A percentile compares a stretch with the other conserved stretches of the same genome.
phyloP scores from a whole-genome alignment of 2,888 invertebrate species.

The Selenia dentaria region DNA sequence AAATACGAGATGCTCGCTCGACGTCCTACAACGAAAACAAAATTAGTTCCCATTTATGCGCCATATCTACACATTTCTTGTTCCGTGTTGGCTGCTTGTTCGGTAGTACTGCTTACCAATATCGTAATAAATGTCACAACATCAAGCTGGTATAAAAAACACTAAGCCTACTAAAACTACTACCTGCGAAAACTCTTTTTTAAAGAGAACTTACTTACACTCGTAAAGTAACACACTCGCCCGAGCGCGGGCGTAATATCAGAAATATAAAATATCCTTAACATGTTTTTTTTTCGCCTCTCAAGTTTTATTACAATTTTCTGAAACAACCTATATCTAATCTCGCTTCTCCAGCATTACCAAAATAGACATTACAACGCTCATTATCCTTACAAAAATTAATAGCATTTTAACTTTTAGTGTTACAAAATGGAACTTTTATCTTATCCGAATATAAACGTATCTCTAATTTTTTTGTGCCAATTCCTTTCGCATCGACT shows the following conservation, averaged over 20 bases:
- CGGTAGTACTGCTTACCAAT: slow-evolving; percentile 67
- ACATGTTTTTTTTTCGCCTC: slow-evolving; percentile 70
- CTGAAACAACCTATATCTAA: slow-evolving; percentile 79
- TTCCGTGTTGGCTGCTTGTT: slow-evolving; percentile 73
- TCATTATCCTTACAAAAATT: slow-evolving; percentile 74
- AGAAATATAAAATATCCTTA: slow-evolving; percentile 75
- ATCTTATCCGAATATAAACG: slow-evolving; percentile 60
- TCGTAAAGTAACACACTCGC: slow-evolving; percentile 77
- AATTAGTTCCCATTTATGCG: slow-evolving; percentile 37
- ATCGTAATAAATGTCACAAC: slow-evolving; percentile 83
- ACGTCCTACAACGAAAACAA: slow-evolving; percentile 57
- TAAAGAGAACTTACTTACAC: slow-evolving; percentile 81
- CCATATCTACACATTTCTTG: slow-evolving; percentile 80
- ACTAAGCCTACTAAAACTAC: slow-evolving; percentile 85
- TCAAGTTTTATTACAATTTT: slow-evolving; percentile 82
- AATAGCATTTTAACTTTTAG: slow-evolving; percentile 66
- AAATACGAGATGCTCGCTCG: slow-evolving; percentile 50
- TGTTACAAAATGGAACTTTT: slow-evolving; percentile 75
- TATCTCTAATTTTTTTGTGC: slow-evolving; percentile 60
- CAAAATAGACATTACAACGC: slow-evolving; percentile 80
- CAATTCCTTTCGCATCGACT: slow-evolving; percentile 80
- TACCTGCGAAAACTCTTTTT: slow-evolving; percentile 84
- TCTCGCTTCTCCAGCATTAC: slow-evolving; percentile 73
- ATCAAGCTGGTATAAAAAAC: slow-evolving; percentile 85
- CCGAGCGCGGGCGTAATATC: slow-evolving; percentile 57